phyloP scores from a whole-genome alignment of 2,888 invertebrate species.

The Papilio protenor region DNA sequence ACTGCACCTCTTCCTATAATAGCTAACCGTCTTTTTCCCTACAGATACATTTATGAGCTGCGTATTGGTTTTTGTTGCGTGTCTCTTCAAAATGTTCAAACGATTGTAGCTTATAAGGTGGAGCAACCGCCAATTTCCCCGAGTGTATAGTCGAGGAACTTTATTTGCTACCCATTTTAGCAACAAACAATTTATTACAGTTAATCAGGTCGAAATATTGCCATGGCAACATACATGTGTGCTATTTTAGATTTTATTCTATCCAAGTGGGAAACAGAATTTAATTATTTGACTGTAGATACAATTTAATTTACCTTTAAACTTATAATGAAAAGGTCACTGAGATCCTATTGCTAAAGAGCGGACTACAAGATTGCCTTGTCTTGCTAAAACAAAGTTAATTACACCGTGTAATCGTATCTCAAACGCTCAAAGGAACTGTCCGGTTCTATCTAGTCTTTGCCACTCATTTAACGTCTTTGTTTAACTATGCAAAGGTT shows the following conservation, averaged over 20 bases:
- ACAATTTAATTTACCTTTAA: not conserved
- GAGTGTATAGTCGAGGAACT: not conserved
- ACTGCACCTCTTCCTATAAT: too few species aligned
- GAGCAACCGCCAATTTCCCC: not conserved
- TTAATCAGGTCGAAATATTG: not conserved
- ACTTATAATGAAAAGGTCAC: not conserved
- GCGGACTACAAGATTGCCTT: not conserved
- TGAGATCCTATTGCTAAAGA: not conserved
- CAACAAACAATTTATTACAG: not conserved
- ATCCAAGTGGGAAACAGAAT: not conserved
- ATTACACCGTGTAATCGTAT: constrained; percentile 29
- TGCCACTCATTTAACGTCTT: constrained; percentile 22
- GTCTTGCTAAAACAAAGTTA: constrained; percentile 28
- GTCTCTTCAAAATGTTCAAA: not conserved
- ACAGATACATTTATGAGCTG: too few species aligned
- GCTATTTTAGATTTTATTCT: too few species aligned
- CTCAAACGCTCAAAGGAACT: constrained; percentile 32
- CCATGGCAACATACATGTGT: too few species aligned
- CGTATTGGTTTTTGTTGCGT: too few species aligned
- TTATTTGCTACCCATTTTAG: not conserved
- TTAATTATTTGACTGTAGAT: not conserved
- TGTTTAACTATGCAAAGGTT: constrained; percentile 33
- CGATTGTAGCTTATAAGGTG: too few species aligned
- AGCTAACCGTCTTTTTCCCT: too few species aligned
- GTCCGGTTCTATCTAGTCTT: constrained; percentile 19